These are phyloP conservation scores for Cybosia mesomella DNA, from an alignment of 2,888 invertebrate species.

Conservation along the genomic window DNA sequence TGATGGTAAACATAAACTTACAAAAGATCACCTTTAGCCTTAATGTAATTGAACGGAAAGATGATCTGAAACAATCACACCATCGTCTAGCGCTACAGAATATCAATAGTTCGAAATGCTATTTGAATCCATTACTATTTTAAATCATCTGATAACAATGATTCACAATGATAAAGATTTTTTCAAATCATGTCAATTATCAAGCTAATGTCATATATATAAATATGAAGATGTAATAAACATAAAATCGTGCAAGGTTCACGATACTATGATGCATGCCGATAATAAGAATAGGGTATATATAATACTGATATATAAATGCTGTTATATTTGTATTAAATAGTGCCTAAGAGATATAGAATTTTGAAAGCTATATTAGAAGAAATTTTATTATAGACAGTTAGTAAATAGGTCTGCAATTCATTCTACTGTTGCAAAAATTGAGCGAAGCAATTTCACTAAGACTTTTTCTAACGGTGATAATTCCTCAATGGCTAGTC, in stretches of 20 bases:
- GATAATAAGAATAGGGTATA: too few species aligned
- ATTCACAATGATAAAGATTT: not conserved
- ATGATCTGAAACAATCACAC: not conserved
- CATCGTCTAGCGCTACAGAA: not conserved
- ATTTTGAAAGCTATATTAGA: too few species aligned
- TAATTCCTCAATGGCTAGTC: too few species aligned
- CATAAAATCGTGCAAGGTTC: not conserved
- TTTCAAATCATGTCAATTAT: not conserved
- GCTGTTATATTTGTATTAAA: not conserved
- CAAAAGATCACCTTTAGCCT: not conserved
- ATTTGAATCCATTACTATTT: not conserved
- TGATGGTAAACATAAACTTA: not conserved
- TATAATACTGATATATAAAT: too few species aligned
- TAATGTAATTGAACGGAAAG: not conserved
- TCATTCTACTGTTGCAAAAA: too few species aligned
- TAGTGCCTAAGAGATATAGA: not conserved
- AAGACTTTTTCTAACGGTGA: too few species aligned
- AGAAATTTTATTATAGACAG: too few species aligned
- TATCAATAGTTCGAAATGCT: too few species aligned
- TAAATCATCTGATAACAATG: not conserved
- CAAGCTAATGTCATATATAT: too few species aligned
- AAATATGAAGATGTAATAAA: too few species aligned
- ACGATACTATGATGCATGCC: not conserved
- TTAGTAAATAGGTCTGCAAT: too few species aligned
- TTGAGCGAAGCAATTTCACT: too few species aligned